These are phyloP conservation scores for Drosophila lowei DNA, from an alignment of 1,140 invertebrate genomes.

Conservation along the genomic window DNA sequence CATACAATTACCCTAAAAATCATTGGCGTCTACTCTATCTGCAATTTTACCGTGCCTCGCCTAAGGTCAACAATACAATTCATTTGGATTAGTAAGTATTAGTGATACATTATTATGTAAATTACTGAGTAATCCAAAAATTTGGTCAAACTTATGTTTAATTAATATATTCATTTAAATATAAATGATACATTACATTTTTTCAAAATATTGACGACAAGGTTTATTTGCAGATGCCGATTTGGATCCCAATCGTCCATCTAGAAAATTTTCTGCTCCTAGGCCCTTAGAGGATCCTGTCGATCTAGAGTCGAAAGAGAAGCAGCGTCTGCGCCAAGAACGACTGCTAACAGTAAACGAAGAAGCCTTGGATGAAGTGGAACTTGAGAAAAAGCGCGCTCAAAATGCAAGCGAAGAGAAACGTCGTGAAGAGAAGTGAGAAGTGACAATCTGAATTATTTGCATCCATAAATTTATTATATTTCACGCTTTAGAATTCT, in stretches of 20 bases:
- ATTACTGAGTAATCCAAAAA: neutral
- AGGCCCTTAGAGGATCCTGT: constrained; percentile 84
- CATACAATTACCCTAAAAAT: constrained; percentile 56
- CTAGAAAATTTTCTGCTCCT: constrained; percentile 86
- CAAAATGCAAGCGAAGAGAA: constrained; percentile 86
- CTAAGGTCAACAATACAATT: constrained; percentile 37
- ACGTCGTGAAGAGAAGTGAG: constrained; percentile 86
- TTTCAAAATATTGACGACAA: constrained; percentile 28
- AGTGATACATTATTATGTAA: constrained; percentile 20
- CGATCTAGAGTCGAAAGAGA: constrained; percentile 84
- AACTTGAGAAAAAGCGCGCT: constrained; percentile 85
- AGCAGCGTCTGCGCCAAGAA: constrained; percentile 84
- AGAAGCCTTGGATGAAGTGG: constrained; percentile 83
- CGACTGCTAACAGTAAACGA: constrained; percentile 82
- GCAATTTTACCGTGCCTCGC: constrained; percentile 61
- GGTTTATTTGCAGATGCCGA: constrained; percentile 79
- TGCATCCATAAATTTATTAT: neutral
- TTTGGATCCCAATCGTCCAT: constrained; percentile 86
- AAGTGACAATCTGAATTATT: neutral
- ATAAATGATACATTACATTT: neutral
- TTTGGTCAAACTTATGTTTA: neutral
- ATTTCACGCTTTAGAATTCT: constrained; percentile 27
- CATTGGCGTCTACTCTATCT: constrained; percentile 68
- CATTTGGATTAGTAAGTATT: constrained; percentile 54
- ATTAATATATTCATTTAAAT: constrained; percentile 1